Percentiles rank a stretch among this genome's conserved stretches.
Conservation (phyloP, 2,888 invertebrate species). For the Agapostemon virescens region DNA sequence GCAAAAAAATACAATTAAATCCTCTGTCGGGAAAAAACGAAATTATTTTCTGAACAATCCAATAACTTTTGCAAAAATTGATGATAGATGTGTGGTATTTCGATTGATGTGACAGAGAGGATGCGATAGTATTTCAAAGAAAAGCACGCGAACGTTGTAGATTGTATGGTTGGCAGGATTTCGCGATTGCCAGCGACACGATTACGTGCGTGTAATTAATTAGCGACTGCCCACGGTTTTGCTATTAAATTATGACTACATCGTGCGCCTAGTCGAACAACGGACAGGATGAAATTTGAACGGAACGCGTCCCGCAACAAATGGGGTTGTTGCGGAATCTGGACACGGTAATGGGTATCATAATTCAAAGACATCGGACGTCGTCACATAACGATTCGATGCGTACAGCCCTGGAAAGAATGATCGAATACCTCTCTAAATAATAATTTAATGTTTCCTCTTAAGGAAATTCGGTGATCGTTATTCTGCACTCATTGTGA, state of each 20-base stretch:
- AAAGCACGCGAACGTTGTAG: neutral
- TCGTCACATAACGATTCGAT: neutral
- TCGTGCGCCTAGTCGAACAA: constrained; percentile 35
- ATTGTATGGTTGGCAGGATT: constrained; percentile 1
- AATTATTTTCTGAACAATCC: too few species aligned
- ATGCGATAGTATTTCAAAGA: neutral
- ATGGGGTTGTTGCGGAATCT: constrained; percentile 16
- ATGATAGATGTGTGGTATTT: neutral
- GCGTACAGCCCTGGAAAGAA: neutral
- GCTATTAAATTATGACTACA: constrained; percentile 43
- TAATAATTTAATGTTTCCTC: neutral
- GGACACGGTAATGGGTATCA: constrained; percentile 15
- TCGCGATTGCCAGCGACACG: constrained; percentile 19
- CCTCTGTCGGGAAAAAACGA: too few species aligned
- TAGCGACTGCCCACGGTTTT: constrained; percentile 20
- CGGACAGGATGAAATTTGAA: constrained; percentile 36
- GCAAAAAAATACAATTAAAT: too few species aligned
- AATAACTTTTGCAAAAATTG: neutral
- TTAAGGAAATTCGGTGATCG: neutral
- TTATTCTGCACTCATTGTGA: neutral
- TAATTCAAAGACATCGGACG: constrained; percentile 41
- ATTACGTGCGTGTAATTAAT: constrained; percentile 46
- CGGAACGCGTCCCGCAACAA: constrained; percentile 24
- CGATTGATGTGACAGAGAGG: neutral
- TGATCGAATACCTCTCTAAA: neutral